A percentile compares a stretch with the other conserved stretches of the same genome.
These are phyloP conservation scores for Tamias sibiricus DNA, from an alignment of 2,113 vertebrate species.

Conservation along the genomic window DNA sequence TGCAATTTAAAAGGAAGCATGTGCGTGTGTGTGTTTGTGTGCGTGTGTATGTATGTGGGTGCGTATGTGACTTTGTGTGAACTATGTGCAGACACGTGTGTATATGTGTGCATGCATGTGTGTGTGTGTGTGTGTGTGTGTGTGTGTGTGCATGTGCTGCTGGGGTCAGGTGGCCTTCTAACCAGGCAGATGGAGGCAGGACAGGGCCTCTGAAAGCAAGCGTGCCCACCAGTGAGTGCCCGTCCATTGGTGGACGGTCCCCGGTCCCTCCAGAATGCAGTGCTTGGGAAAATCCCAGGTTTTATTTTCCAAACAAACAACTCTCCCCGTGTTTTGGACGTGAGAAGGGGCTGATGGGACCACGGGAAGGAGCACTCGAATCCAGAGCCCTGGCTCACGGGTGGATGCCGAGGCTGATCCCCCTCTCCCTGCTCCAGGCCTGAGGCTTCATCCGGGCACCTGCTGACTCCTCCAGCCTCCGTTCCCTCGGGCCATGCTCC, in stretches of 20 bases:
- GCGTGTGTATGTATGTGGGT: too few species aligned
- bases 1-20: neutral
- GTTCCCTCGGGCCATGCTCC: rapidly evolving
- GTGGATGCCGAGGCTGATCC: too few species aligned
- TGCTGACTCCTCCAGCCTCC: too few species aligned
- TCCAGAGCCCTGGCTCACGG: neutral
- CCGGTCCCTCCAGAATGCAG: neutral
- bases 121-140: rapidly evolving
- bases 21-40: rapidly evolving
- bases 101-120: rapidly evolving
- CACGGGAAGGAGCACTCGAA: neutral
- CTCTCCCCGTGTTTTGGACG: neutral
- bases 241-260: rapidly evolving
- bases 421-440: too few species aligned
- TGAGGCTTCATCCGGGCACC: too few species aligned
- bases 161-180: neutral
- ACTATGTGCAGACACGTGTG: neutral
- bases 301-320: neutral
- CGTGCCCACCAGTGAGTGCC: rapidly evolving
- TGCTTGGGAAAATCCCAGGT: neutral
- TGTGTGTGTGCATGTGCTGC: neutral
- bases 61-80: rapidly evolving
- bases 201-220: too few species aligned
- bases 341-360: neutral
- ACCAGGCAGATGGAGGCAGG: neutral